These are phyloP conservation scores for Octomys mimax DNA, from an alignment of 2,797 vertebrate species.

Conservation along the genomic window DNA sequence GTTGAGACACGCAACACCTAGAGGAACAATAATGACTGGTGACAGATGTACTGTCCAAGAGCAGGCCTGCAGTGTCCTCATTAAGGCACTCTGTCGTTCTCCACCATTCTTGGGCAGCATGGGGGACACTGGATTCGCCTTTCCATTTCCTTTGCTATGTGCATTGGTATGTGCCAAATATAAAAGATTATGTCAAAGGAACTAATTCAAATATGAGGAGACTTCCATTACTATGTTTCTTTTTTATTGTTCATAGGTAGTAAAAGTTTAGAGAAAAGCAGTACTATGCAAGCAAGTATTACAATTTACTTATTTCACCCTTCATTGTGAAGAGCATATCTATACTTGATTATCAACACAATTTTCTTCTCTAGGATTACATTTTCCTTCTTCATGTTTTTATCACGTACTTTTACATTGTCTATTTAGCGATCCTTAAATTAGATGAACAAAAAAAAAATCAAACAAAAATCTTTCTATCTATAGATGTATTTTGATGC, in stretches of 20 bases:
- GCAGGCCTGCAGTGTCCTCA: background rate
- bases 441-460: constrained; percentile 69
- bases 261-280: constrained; percentile 50
- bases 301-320: background rate
- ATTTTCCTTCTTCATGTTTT: constrained; percentile 69
- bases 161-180: constrained; percentile 19
- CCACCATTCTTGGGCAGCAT: background rate
- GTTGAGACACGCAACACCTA: background rate
- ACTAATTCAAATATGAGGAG: background rate
- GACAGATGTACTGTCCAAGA: background rate
- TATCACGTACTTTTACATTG: constrained; percentile 74
- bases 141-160: background rate
- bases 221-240: constrained; percentile 14
- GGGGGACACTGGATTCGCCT: background rate
- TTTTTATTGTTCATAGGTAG: constrained; percentile 41
- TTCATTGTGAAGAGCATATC: background rate
- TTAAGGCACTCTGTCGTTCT: background rate
- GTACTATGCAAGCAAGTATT: constrained; percentile 52
- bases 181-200: constrained; percentile 33
- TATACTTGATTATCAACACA: constrained; percentile 19
- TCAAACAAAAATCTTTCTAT: constrained; percentile 62
- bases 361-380: constrained; percentile 67
- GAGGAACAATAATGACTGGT: background rate
- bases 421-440: constrained; percentile 67
- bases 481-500: constrained; percentile 39